phyloP scores from a whole-genome alignment of 2,113 vertebrate genomes.

The Pandion haliaetus region DNA sequence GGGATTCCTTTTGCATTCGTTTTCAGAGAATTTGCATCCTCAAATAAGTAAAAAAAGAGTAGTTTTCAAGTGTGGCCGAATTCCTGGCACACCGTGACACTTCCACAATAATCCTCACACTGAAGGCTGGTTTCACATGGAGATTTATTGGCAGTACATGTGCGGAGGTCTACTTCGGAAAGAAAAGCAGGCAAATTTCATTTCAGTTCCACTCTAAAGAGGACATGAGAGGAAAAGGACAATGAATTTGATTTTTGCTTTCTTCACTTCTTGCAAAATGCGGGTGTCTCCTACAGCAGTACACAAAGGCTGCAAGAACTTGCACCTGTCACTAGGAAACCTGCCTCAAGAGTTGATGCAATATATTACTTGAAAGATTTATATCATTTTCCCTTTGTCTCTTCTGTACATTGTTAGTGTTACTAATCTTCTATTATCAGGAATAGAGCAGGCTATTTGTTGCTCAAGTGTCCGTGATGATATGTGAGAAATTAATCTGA shows the following conservation, averaged over 20 bases:
- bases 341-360: not conserved
- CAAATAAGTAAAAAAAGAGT: not conserved
- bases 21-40: not conserved
- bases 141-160: conserved; percentile 18
- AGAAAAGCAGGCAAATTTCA: conserved; percentile 15
- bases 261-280: conserved; percentile 4
- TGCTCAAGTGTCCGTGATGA: conserved; percentile 59
- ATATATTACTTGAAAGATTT: conserved; percentile 37
- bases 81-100: not conserved
- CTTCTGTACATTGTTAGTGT: conserved; percentile 44
- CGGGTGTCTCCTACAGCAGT: not conserved
- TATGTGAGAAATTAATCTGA: conserved; percentile 63
- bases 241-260: conserved; percentile 43
- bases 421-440: conserved; percentile 56
- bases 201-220: not conserved
- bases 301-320: not conserved
- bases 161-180: not conserved
- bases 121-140: not conserved
- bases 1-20: not conserved
- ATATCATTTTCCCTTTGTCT: conserved; percentile 22
- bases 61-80: not conserved
- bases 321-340: not conserved
- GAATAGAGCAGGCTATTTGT: conserved; percentile 64
- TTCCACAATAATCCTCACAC: not conserved
- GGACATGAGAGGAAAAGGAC: not conserved